A percentile compares a stretch with the other conserved stretches of the same genome.
Conservation (phyloP, 1,140 invertebrate species). For the Sycophaga agraensis region DNA sequence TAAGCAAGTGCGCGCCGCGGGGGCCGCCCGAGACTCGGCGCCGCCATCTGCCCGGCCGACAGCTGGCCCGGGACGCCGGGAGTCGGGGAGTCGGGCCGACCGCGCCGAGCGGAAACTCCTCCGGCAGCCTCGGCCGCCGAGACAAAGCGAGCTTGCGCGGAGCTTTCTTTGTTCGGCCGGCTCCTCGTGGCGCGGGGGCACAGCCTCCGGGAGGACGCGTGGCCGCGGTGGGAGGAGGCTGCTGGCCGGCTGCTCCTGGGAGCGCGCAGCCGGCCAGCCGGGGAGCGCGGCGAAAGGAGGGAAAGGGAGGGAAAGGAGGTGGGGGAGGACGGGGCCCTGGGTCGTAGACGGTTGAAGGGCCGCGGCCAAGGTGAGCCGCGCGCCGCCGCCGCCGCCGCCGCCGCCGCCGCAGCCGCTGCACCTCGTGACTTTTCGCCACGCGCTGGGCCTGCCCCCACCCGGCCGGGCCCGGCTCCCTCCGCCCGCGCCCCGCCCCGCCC, state of each 20-base stretch:
- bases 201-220: too few relatives aligned
- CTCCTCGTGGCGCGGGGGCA: too few relatives aligned
- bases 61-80: too few relatives aligned
- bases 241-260: conserved; percentile 33
- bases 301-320: background rate
- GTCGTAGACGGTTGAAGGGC: conserved; percentile 53
- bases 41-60: too few relatives aligned
- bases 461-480: background rate
- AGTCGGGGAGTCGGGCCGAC: background rate
- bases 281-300: background rate
- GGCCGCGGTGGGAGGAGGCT: conserved; percentile 26
- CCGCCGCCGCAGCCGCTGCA: too few relatives aligned
- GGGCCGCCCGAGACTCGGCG: too few relatives aligned
- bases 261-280: background rate
- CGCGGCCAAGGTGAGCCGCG: conserved; percentile 49
- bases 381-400: conserved; percentile 34
- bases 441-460: background rate
- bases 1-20: too few relatives aligned
- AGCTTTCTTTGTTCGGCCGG: too few relatives aligned
- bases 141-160: too few relatives aligned
- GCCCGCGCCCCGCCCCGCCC: background rate
- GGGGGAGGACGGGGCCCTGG: conserved; percentile 28
- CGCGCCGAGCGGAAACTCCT: too few relatives aligned
- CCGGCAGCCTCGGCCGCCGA: too few relatives aligned
- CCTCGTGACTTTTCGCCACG: conserved; percentile 38